Percentiles rank a stretch among this genome's conserved stretches.
These are phyloP conservation scores for Macropus fuliginosus DNA, from an alignment of 2,797 vertebrate species.

Conservation along the genomic window DNA sequence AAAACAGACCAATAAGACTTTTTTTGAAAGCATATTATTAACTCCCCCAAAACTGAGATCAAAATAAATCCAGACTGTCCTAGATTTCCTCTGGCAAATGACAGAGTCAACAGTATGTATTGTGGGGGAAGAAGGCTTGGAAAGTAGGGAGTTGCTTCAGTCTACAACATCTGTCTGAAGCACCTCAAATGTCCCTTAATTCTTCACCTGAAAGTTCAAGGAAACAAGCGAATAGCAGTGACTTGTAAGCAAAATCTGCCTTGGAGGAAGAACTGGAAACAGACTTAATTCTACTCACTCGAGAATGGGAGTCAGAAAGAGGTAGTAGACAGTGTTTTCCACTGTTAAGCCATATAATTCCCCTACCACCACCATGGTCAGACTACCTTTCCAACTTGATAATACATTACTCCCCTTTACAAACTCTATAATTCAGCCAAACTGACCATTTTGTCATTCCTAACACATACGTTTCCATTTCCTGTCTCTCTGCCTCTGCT, in stretches of 20 bases:
- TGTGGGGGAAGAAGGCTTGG: background rate
- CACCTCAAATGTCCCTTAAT: background rate
- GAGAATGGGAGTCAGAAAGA: background rate
- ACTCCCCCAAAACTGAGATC: background rate
- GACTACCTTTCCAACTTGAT: background rate
- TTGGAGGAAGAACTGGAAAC: background rate
- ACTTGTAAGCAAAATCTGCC: background rate
- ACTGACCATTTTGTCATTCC: background rate
- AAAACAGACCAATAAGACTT: background rate
- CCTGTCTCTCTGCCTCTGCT: background rate
- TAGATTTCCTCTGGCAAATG: background rate
- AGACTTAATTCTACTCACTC: background rate
- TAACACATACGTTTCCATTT: background rate
- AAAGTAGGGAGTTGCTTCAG: background rate
- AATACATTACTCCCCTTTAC: background rate
- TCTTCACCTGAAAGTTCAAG: background rate
- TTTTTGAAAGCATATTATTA: background rate
- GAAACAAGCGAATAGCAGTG: background rate
- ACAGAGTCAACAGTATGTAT: background rate
- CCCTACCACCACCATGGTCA: background rate
- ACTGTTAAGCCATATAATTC: background rate
- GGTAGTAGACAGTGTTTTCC: background rate
- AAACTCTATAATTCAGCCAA: background rate
- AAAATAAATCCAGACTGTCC: background rate
- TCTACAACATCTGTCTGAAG: background rate